A percentile compares a stretch with the other conserved stretches of the same genome.
Evolutionary conservation across 2,888 invertebrate species (phyloP).

Genomic region (Rhagium mordax): DNA sequence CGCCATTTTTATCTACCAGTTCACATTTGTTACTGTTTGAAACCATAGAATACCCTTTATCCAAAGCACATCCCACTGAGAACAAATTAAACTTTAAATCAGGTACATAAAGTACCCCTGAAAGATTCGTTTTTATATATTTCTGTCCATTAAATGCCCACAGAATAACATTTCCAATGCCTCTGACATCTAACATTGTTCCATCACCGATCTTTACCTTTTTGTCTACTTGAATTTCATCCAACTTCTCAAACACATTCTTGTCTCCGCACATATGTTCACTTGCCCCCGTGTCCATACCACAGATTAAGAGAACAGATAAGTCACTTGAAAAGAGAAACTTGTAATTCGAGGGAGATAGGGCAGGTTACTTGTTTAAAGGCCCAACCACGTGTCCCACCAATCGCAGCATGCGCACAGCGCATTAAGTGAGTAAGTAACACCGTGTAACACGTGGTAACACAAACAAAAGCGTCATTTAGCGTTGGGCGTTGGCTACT

Average conservation of each 20-base stretch:
- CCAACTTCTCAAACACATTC: conserved; percentile 18
- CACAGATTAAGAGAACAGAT: too few relatives aligned
- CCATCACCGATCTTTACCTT: conserved; percentile 52
- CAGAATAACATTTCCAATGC: conserved; percentile 52
- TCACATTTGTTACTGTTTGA: conserved; percentile 33
- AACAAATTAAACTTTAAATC: conserved; percentile 53
- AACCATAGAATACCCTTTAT: conserved; percentile 31
- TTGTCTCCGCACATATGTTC: conserved; percentile 41
- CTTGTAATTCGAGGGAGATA: too few relatives aligned
- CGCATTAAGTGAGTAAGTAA: too few relatives aligned
- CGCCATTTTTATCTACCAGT: conserved; percentile 34
- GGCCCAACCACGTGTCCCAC: too few relatives aligned
- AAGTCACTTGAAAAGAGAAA: too few relatives aligned
- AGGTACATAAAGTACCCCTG: conserved; percentile 47
- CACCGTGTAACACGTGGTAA: too few relatives aligned
- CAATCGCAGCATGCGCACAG: too few relatives aligned
- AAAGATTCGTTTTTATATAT: conserved; percentile 47
- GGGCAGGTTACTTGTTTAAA: too few relatives aligned
- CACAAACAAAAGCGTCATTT: too few relatives aligned
- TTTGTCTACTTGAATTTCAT: conserved; percentile 30
- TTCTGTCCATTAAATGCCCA: conserved; percentile 54
- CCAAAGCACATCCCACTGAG: conserved; percentile 39
- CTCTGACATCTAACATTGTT: conserved; percentile 41
- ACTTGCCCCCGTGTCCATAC: conserved; percentile 42
- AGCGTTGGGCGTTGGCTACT: too few relatives aligned